These are phyloP conservation scores for Paramisgurnus dabryanus DNA, from an alignment of 2,113 vertebrate species.

Conservation along the genomic window DNA sequence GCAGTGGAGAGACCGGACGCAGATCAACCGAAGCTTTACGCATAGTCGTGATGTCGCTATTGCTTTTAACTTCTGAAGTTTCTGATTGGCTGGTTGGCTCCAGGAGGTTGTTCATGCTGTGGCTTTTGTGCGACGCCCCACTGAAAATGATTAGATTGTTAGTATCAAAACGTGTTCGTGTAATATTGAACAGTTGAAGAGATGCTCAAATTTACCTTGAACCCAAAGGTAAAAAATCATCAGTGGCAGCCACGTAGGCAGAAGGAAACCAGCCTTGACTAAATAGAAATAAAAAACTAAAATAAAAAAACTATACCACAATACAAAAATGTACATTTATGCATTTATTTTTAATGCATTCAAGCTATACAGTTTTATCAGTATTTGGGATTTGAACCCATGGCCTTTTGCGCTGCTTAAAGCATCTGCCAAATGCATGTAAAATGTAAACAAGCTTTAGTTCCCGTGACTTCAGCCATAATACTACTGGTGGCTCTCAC, in stretches of 20 bases:
- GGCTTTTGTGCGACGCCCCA: slow-evolving; percentile 76
- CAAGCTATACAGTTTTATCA: too few relatives aligned
- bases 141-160: slow-evolving; percentile 61
- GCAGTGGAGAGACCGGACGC: slow-evolving; percentile 58
- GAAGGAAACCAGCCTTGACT: slow-evolving; percentile 97
- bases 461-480: too few relatives aligned
- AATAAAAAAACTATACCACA: too few relatives aligned
- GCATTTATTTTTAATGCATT: too few relatives aligned
- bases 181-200: not conserved
- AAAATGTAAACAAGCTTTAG: not conserved
- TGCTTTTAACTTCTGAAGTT: slow-evolving; percentile 59
- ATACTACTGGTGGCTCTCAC: slow-evolving; percentile 66
- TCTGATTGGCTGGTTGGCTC: slow-evolving; percentile 71
- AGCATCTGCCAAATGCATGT: too few relatives aligned
- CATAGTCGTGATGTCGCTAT: slow-evolving; percentile 61
- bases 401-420: too few relatives aligned
- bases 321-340: too few relatives aligned
- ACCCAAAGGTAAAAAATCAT: slow-evolving; percentile 62
- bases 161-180: not conserved
- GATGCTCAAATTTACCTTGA: slow-evolving; percentile 58
- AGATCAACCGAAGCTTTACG: slow-evolving; percentile 67
- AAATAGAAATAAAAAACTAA: slow-evolving; percentile 10
- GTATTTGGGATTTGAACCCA: too few relatives aligned
- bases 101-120: slow-evolving; percentile 85
- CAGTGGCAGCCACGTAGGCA: slow-evolving; percentile 84